Conservation (phyloP, 2,888 invertebrate genomes). For the Pyrrhosoma nymphula region DNA sequence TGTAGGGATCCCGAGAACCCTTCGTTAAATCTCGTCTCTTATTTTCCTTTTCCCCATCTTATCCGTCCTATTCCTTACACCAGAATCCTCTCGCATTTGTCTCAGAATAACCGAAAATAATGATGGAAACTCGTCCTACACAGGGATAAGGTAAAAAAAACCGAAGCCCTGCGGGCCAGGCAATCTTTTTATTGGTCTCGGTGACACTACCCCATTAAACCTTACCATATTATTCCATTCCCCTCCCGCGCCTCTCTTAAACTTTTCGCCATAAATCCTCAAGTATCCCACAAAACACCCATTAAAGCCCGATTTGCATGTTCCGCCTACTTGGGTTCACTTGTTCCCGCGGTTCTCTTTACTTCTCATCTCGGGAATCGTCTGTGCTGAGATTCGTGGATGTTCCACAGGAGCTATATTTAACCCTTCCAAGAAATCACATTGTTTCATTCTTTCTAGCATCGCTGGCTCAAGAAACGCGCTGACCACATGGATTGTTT, state of each 20-base stretch:
- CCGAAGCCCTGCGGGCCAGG: not conserved
- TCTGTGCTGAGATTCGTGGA: not conserved
- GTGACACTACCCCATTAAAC: not conserved
- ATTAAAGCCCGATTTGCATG: not conserved
- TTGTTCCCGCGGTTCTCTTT: not conserved
- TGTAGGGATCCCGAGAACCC: not conserved
- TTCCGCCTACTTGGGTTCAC: not conserved
- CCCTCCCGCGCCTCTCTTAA: not conserved
- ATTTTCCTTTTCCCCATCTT: not conserved
- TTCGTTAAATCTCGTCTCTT: slow-evolving; percentile 22
- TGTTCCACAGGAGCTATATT: not conserved
- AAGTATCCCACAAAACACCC: not conserved
- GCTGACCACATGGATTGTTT: no score
- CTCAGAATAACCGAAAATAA: not conserved
- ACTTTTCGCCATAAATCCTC: slow-evolving; percentile 18
- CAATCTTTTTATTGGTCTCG: slow-evolving; percentile 1
- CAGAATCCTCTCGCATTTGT: not conserved
- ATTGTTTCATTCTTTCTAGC: not conserved
- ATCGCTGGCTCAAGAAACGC: no score
- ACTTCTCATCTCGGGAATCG: not conserved
- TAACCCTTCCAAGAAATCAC: not conserved
- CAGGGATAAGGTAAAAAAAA: not conserved
- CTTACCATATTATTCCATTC: not conserved
- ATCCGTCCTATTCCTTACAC: not conserved
- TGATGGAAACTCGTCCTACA: slow-evolving; percentile 1